Evolutionary conservation across 1,140 invertebrate genomes (phyloP).

Genomic region (Antheraea mylitta): DNA sequence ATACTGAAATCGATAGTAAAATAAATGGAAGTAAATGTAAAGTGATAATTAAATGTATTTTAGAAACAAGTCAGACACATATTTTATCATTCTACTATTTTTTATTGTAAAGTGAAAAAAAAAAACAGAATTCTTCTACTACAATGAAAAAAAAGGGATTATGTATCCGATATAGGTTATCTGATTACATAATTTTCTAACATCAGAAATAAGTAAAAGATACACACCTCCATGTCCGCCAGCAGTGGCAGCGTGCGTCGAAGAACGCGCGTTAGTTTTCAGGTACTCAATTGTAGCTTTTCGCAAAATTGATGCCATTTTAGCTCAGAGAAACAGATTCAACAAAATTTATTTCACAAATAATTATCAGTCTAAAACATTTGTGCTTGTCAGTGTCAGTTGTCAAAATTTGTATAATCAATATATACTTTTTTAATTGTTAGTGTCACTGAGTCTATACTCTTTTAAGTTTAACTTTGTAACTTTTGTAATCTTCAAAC

Average conservation of each 20-base stretch:
- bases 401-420: constrained; percentile 13
- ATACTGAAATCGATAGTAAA: too few relatives aligned
- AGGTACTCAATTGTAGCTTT: constrained; percentile 53
- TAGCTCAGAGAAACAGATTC: constrained; percentile 12
- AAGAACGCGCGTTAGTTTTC: constrained; percentile 49
- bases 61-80: not conserved
- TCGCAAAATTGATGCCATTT: constrained; percentile 61
- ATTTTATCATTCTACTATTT: not conserved
- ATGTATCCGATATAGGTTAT: constrained; percentile 47
- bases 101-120: not conserved
- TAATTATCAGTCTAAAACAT: not conserved
- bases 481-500: too few relatives aligned
- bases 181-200: constrained; percentile 64
- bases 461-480: too few relatives aligned
- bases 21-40: too few relatives aligned
- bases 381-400: not conserved
- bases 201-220: constrained; percentile 23
- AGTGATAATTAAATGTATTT: too few relatives aligned
- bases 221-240: constrained; percentile 63
- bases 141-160: not conserved
- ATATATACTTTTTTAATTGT: constrained; percentile 1
- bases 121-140: not conserved
- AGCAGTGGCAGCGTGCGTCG: constrained; percentile 63
- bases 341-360: not conserved
- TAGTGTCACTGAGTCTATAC: not conserved